These are phyloP conservation scores for Hypolimnas misippus DNA, from an alignment of 2,888 invertebrate genomes.

Conservation along the genomic window DNA sequence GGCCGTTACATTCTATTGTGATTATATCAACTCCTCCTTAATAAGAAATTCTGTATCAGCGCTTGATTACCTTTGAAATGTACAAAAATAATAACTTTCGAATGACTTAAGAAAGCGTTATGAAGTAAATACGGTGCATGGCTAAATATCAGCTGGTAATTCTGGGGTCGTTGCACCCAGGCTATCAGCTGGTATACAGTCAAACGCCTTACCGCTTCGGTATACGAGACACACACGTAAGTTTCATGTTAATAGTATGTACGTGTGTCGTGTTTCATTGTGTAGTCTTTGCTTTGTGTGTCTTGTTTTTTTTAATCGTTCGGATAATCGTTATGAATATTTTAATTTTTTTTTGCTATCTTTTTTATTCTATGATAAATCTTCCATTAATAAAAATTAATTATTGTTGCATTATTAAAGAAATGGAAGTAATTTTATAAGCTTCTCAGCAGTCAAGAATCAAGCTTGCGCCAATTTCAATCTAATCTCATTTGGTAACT, in stretches of 20 bases:
- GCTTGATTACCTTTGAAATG: background rate
- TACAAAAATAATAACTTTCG: background rate
- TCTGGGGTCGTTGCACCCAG: slow-evolving; percentile 93
- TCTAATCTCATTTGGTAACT: slow-evolving; percentile 99
- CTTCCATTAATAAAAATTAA: no score
- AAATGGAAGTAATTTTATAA: slow-evolving; percentile 19
- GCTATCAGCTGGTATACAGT: slow-evolving; percentile 94
- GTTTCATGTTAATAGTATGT: slow-evolving; percentile 51
- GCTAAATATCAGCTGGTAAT: slow-evolving; percentile 99
- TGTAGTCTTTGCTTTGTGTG: slow-evolving; percentile 51
- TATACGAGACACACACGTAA: slow-evolving; percentile 63
- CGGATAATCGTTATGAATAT: background rate
- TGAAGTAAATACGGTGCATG: slow-evolving; percentile 48
- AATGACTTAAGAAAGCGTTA: slow-evolving; percentile 21
- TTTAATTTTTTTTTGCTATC: slow-evolving; percentile 30
- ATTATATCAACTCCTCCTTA: background rate
- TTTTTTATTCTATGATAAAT: no score
- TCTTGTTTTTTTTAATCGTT: slow-evolving; percentile 48
- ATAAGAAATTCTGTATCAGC: background rate
- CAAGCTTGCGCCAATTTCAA: slow-evolving; percentile 84
- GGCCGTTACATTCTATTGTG: no score
- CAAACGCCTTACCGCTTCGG: slow-evolving; percentile 52
- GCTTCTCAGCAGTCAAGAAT: slow-evolving; percentile 48
- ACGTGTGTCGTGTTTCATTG: slow-evolving; percentile 38
- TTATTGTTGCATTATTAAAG: slow-evolving; percentile 23